Percentiles rank a stretch among this genome's conserved stretches.
Conservation (phyloP, 2,797 vertebrate genomes). For the Sparus aurata region DNA sequence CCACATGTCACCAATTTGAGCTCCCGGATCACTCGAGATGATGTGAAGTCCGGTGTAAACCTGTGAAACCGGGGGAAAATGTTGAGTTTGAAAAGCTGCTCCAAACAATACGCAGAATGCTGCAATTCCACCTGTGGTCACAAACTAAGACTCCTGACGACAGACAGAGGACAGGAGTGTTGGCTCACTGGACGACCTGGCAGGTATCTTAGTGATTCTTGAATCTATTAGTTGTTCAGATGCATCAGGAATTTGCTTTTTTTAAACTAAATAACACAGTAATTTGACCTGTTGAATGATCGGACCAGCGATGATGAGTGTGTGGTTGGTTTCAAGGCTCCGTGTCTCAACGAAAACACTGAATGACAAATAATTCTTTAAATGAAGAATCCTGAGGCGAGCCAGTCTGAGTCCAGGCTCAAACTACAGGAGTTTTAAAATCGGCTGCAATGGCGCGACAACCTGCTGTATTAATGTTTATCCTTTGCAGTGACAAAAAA, state of each 20-base stretch:
- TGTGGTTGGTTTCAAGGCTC: not conserved
- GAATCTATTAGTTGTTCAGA: not conserved
- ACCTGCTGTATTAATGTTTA: not conserved
- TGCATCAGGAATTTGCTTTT: not conserved
- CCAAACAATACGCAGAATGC: not conserved
- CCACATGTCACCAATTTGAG: slow-evolving; percentile 93
- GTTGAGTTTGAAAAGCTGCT: not conserved
- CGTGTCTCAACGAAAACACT: not conserved
- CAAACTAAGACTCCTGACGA: not conserved
- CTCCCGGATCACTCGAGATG: slow-evolving; percentile 96
- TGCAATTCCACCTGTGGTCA: not conserved
- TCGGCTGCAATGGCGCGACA: not conserved
- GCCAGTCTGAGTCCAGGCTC: no score
- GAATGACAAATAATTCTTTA: not conserved
- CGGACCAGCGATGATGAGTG: not conserved
- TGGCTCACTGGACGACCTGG: not conserved
- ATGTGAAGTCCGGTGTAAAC: slow-evolving; percentile 99
- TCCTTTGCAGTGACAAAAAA: no score
- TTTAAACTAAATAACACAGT: not conserved
- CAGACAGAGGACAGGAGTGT: not conserved
- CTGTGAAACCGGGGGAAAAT: slow-evolving; percentile 72
- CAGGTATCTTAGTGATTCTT: not conserved
- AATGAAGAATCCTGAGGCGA: not conserved
- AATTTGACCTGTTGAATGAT: not conserved
- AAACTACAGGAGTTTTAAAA: no score